These are phyloP conservation scores for Deilephila elpenor DNA, from an alignment of 2,888 invertebrate genomes.

Conservation along the genomic window DNA sequence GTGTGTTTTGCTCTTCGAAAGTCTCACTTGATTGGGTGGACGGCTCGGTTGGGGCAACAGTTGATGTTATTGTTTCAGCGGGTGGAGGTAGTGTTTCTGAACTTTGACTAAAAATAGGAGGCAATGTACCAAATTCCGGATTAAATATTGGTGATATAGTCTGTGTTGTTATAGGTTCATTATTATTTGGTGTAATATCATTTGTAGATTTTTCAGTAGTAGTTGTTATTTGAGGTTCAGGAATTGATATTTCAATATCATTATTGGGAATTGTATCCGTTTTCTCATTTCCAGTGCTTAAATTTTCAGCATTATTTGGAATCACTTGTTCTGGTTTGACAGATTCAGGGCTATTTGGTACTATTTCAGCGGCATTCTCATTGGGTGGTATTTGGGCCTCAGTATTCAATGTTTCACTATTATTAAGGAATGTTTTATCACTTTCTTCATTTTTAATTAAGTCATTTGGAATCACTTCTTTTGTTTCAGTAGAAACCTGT, in stretches of 20 bases:
- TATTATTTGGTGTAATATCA: constrained; percentile 7
- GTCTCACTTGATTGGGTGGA: not conserved
- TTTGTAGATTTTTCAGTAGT: not conserved
- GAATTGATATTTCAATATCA: not conserved
- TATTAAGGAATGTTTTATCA: not conserved
- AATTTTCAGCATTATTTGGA: not conserved
- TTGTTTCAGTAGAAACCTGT: constrained; percentile 1
- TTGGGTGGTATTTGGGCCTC: not conserved
- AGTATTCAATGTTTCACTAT: not conserved
- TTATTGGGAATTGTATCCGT: not conserved
- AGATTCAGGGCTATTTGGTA: not conserved
- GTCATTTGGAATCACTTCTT: not conserved
- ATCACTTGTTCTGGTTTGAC: not conserved
- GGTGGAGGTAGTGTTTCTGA: constrained; percentile 33
- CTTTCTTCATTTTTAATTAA: not conserved
- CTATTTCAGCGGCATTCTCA: not conserved
- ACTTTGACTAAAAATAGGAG: constrained; percentile 36
- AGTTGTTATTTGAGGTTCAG: not conserved
- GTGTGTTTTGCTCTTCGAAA: not conserved
- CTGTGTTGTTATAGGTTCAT: constrained; percentile 24
- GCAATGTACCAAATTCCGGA: constrained; percentile 33
- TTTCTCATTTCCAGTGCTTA: not conserved
- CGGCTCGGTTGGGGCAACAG: not conserved
- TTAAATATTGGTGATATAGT: constrained; percentile 26
- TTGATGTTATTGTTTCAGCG: not conserved